Base-by-base conservation (phyloP, 2,113 vertebrate species). In the Vanacampus margaritifer region DNA sequence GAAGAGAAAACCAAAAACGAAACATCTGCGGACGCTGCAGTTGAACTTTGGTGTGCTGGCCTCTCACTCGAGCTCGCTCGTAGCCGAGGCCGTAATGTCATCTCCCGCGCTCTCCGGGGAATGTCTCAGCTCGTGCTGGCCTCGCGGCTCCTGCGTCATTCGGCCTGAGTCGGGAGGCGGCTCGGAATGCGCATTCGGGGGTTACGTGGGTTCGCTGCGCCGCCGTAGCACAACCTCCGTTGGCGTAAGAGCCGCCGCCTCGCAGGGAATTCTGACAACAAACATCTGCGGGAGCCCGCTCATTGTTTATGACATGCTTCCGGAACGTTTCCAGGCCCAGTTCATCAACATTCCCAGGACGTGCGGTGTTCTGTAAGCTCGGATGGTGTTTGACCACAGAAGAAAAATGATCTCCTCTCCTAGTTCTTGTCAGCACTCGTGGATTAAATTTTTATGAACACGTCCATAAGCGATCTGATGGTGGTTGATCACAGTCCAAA, bases 51-150 rank as follows among this genome's bases (percentile, higher is more conserved):
- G 23, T 12, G 3, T 7, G 54, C 6, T 14, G 54, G 48, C 48
- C 48, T n/a, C 48, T 23, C 28, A 32, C 28, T 32, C 28, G 28
- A 32, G 28, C 28, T 32, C 21, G 48, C 48, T n/a, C 9, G 9
- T 10, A 51, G 21, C 17, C 45, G 17, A 7, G 54, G 17, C 17
- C 39, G 66, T 88, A 91, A 90, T 85, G 87, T 82, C 85, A 89
- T 86, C 82, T 78, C 76, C 82, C 50, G 79, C 68, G 58, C 86
- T 84, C 86, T 87, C 86, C 72, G 82, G 89, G 87, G 90, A 92
- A 92, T 91, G 90, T 90, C 86, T 87, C 90, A 88, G 88, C 88
- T 88, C 76, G 78, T 83, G 86, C 78, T 76, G 80, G 80, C 82
- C 64, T 10, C 71, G 67, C 59, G 3, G 62, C 67, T 74, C 78